Evolutionary conservation across 2,113 vertebrate genomes (phyloP).

Genomic region (Bos taurus): ARS-UCD2.0 NC_037346.1:10827001-10827500

Average conservation of each 20-base stretch:
- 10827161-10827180: background rate
- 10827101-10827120: background rate
- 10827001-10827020: background rate
- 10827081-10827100: background rate
- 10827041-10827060: background rate
- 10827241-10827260: background rate
- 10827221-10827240: background rate
- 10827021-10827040: background rate
- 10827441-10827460: background rate
- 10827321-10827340: fast-evolving
- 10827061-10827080: background rate
- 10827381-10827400: background rate
- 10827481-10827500: background rate
- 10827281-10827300: background rate
- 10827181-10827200: background rate
- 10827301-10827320: background rate
- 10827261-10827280: background rate
- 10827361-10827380: background rate
- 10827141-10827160: background rate
- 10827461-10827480: background rate
- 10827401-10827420: background rate
- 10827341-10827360: background rate
- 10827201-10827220: background rate
- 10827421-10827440: background rate
- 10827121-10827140: background rate